Evolutionary conservation across 92 coral and sea anemone genomes (phyloP).

Genomic region (Pocillopora meandrina): DNA sequence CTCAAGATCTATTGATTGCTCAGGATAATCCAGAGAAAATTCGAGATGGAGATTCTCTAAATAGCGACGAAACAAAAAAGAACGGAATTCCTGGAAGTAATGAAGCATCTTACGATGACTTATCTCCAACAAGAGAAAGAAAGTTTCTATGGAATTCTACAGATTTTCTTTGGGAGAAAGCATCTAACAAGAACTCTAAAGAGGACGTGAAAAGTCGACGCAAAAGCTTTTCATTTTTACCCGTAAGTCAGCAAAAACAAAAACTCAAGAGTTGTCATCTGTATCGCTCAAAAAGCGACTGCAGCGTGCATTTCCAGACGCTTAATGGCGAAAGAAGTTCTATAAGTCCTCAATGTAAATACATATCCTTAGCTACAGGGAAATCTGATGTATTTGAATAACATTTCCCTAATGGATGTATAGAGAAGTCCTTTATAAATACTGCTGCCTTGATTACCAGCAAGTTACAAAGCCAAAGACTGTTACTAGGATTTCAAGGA

Average conservation of each 20-base stretch:
- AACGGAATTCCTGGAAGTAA: neutral
- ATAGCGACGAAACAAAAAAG: neutral
- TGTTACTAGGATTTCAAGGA: neutral
- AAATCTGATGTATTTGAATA: conserved; percentile 9
- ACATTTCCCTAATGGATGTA: conserved; percentile 2
- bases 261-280: neutral
- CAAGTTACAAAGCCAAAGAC: neutral
- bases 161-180: neutral
- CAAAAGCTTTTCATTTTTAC: conserved; percentile 16
- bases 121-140: neutral
- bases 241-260: neutral
- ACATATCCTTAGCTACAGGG: conserved; percentile 21
- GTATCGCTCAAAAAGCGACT: conserved; percentile 36
- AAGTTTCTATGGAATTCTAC: conserved; percentile 1
- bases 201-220: conserved; percentile 2
- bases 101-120: neutral
- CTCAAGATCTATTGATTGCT: neutral
- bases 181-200: neutral
- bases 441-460: neutral
- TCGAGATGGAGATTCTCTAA: neutral
- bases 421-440: neutral
- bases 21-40: neutral
- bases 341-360: neutral
- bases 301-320: neutral
- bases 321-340: neutral